phyloP scores from a whole-genome alignment of 2,113 vertebrate genomes.

The Ammospiza nelsoni region DNA sequence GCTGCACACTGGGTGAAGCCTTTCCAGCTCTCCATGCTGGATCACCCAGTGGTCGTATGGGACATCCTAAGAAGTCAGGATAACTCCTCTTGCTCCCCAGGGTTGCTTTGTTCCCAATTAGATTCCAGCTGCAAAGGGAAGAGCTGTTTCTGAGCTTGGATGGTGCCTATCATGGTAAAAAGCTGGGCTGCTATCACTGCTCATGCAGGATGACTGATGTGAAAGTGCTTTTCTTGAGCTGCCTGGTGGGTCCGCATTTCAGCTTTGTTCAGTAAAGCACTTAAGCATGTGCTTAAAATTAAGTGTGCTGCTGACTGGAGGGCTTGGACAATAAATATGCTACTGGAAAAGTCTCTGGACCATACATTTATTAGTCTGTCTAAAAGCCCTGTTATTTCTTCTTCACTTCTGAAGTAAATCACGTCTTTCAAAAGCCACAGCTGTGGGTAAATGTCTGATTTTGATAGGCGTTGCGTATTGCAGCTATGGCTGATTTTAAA shows the following conservation, averaged over 20 bases:
- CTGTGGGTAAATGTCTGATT: conserved; percentile 17
- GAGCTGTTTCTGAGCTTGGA: not conserved
- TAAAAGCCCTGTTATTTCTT: conserved; percentile 61
- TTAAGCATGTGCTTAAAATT: conserved; percentile 70
- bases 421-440: conserved; percentile 43
- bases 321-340: conserved; percentile 59
- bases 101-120: not conserved
- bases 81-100: not conserved
- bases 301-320: conserved; percentile 55
- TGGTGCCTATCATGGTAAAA: not conserved
- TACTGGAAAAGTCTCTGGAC: conserved; percentile 58
- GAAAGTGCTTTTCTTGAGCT: conserved; percentile 16
- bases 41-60: not conserved
- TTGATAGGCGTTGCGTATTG: conserved; percentile 29
- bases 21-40: not conserved
- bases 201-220: not conserved
- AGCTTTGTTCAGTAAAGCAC: conserved; percentile 40
- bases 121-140: not conserved
- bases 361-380: conserved; percentile 49
- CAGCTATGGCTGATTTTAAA: conserved; percentile 54
- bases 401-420: conserved; percentile 55
- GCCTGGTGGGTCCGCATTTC: conserved; percentile 38
- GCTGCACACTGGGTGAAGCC: not conserved
- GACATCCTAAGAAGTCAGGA: not conserved
- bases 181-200: not conserved